Conservation (phyloP, 2,797 vertebrate species). For the Myotis pilosus region DNA sequence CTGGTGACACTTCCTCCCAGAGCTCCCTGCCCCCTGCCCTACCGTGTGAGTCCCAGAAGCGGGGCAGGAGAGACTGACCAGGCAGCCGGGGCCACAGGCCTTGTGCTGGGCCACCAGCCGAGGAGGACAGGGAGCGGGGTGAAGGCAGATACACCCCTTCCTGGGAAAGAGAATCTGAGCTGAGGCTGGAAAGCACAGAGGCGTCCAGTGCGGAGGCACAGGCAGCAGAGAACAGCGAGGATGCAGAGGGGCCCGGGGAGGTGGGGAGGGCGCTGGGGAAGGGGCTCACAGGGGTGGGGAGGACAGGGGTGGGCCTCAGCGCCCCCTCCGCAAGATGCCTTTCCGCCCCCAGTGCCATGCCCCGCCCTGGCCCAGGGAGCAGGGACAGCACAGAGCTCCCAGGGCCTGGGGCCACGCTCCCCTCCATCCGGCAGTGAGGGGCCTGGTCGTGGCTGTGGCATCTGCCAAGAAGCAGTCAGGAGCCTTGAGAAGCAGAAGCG, state of each 20-base stretch:
- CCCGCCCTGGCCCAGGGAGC: neutral
- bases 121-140: neutral
- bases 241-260: neutral
- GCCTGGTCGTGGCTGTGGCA: no score
- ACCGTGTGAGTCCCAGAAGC: neutral
- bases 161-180: neutral
- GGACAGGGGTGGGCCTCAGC: neutral
- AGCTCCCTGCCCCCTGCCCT: neutral
- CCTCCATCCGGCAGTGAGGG: no score
- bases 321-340: neutral
- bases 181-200: neutral
- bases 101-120: neutral
- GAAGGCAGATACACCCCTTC: neutral
- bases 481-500: neutral
- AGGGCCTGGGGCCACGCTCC: no score
- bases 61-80: neutral
- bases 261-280: no score
- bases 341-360: neutral
- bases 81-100: neutral
- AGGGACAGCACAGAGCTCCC: neutral
- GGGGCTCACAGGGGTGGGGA: neutral
- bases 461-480: neutral
- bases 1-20: neutral
- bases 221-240: neutral
- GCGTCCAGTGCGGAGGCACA: neutral